Base-by-base conservation (phyloP, 2,888 invertebrate species). In the Argyresthia goedartella region DNA sequence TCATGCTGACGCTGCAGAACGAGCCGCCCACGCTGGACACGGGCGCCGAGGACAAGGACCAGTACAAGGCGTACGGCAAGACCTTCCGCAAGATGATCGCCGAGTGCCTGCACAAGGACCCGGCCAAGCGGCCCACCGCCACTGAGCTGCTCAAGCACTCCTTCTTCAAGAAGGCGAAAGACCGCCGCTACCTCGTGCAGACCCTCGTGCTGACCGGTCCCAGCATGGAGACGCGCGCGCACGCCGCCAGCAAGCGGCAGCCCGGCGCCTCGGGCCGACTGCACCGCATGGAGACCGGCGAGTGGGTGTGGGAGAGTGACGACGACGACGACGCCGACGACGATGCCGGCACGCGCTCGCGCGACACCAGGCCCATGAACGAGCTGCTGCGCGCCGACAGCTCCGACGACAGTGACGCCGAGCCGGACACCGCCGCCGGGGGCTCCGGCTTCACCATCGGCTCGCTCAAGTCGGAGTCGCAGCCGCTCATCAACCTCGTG, bases 1-100 rank as follows among this genome's bases (percentile, higher is more conserved):
- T 99, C 55, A 99, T 99, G 99, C 88, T 99, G 61, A 99, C 99
- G 0, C 88, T 99, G 54, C 99, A 99, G 87, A 99, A 99, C 73
- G 99, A 99, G 69, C 99, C 99, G 33, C 99, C 99, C 4, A 95
- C 95, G 10, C 87, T 99, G 59, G 99, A 99, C 73, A 97, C 98
- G 10, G 93, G 94, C 53, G 96, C 98, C 7, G 98, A 98, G 66
- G 97, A 98, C 65, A 98, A 97, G 74, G 99, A 99, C 76, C 99
- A 99, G 82, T 99, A 98, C 79, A 98, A 99, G 87, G 94, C 94
- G 10, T 99, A 98, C 76, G 98, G 99, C 50, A 99, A 98, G 86
- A 97, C 97, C 49, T 98, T 99, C 88, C 90, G 98, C 53, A 98
- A 98, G 86, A 96, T 99, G 95, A 95, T 99, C 62, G 92, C 95